Conservation (phyloP, 2,797 vertebrate species). For the Scolopax rusticola region DNA sequence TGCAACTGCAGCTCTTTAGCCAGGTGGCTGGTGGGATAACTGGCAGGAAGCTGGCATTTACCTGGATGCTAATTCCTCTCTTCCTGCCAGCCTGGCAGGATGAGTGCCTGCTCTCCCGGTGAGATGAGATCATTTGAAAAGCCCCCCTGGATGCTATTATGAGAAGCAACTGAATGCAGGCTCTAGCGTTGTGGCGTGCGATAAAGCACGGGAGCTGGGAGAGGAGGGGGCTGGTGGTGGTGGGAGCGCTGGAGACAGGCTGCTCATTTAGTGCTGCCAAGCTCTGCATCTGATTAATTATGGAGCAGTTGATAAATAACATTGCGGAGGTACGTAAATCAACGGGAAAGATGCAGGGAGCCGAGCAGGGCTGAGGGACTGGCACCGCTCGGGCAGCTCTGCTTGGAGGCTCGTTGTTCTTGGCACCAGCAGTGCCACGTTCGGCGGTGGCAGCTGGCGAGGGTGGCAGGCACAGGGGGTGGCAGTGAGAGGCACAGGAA, state of each 20-base stretch:
- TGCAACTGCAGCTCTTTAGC: slow-evolving; percentile 33
- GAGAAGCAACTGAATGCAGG: slow-evolving; percentile 21
- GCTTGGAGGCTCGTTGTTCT: background rate
- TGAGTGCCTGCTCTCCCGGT: slow-evolving; percentile 46
- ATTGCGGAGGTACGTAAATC: slow-evolving; percentile 77
- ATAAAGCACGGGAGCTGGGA: slow-evolving; percentile 18
- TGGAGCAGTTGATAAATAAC: slow-evolving; percentile 78
- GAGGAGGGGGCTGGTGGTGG: background rate
- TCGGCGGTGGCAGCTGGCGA: background rate
- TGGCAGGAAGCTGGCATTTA: slow-evolving; percentile 60
- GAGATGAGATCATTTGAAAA: slow-evolving; percentile 76
- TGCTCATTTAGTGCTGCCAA: slow-evolving; percentile 76
- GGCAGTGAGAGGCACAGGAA: background rate
- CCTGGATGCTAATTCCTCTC: slow-evolving; percentile 71
- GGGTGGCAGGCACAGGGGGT: slow-evolving; percentile 4
- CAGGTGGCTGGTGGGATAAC: slow-evolving; percentile 68
- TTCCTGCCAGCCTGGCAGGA: slow-evolving; percentile 70
- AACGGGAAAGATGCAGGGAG: slow-evolving; percentile 64
- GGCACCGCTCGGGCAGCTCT: slow-evolving; percentile 11
- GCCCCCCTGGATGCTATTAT: slow-evolving; percentile 57
- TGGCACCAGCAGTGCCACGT: slow-evolving; percentile 13
- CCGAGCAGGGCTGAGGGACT: slow-evolving; percentile 59
- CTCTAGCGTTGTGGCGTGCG: background rate
- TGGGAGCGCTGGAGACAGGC: slow-evolving; percentile 27
- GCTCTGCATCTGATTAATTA: slow-evolving; percentile 80